Percentiles rank a stretch among this genome's conserved stretches.
These are phyloP conservation scores for Hystrix cristata DNA, from an alignment of 2,113 vertebrate genomes.

Conservation along the genomic window DNA sequence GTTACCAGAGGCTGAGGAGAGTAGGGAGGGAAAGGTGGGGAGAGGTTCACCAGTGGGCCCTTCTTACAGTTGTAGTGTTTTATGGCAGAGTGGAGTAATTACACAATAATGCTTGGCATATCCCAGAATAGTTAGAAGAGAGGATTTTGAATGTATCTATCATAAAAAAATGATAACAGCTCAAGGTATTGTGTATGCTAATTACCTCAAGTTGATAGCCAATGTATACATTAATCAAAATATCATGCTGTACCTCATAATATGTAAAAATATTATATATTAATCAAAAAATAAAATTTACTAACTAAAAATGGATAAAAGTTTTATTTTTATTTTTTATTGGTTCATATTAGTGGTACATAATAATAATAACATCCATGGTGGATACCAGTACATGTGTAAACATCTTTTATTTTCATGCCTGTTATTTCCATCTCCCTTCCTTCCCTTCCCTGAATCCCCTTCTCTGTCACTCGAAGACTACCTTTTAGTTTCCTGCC, in stretches of 20 bases:
- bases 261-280: not conserved
- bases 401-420: not conserved
- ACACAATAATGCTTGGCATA: not conserved
- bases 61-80: not conserved
- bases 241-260: not conserved
- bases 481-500: not conserved
- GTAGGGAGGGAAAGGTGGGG: not conserved
- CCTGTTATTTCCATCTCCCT: not conserved
- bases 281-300: not conserved
- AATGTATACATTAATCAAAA: not conserved
- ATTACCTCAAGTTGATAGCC: not conserved
- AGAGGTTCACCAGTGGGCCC: not conserved
- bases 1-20: not conserved
- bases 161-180: not conserved
- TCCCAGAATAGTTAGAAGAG: not conserved
- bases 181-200: not conserved
- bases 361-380: not conserved
- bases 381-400: not conserved
- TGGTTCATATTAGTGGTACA: not conserved
- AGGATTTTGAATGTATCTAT: not conserved
- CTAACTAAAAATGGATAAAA: not conserved
- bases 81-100: not conserved
- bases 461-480: not conserved
- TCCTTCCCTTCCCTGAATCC: not conserved
- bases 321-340: not conserved